phyloP scores from a whole-genome alignment of 64 coral and sea anemone genomes.

The Astreopora myriophthalma region DNA sequence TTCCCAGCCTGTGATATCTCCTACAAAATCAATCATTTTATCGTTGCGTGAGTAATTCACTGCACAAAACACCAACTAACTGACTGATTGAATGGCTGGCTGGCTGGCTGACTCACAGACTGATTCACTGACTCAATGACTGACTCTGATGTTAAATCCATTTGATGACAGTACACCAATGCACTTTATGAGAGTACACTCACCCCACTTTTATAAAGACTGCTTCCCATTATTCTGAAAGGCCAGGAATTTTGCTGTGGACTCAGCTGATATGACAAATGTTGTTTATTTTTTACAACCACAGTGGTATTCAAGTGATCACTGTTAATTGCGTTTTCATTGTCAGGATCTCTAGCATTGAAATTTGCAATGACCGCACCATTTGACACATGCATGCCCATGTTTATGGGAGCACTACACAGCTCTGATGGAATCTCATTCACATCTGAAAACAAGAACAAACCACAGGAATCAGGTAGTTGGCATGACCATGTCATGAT shows the following conservation, averaged over 20 bases:
- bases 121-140: not conserved
- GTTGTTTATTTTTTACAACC: constrained; percentile 48
- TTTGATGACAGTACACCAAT: not conserved
- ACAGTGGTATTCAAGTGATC: not conserved
- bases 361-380: constrained; percentile 63
- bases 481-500: too few species aligned
- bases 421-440: constrained; percentile 71
- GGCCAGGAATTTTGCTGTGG: constrained; percentile 11
- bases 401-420: constrained; percentile 56
- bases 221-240: constrained; percentile 22
- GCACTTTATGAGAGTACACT: not conserved
- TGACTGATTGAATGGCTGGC: not conserved
- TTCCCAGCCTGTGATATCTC: not conserved
- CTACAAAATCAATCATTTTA: not conserved
- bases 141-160: too few species aligned
- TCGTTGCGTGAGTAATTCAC: too few species aligned
- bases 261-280: constrained; percentile 22
- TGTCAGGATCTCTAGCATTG: constrained; percentile 70
- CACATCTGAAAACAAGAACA: constrained; percentile 59
- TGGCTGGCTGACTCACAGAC: not conserved
- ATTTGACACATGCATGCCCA: constrained; percentile 55
- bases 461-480: not conserved
- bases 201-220: constrained; percentile 51
- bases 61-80: not conserved
- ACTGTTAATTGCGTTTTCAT: constrained; percentile 12